A percentile compares a stretch with the other conserved stretches of the same genome.
These are phyloP conservation scores for Drosophila kanekoi DNA, from an alignment of 2,888 invertebrate species.

Conservation along the genomic window DNA sequence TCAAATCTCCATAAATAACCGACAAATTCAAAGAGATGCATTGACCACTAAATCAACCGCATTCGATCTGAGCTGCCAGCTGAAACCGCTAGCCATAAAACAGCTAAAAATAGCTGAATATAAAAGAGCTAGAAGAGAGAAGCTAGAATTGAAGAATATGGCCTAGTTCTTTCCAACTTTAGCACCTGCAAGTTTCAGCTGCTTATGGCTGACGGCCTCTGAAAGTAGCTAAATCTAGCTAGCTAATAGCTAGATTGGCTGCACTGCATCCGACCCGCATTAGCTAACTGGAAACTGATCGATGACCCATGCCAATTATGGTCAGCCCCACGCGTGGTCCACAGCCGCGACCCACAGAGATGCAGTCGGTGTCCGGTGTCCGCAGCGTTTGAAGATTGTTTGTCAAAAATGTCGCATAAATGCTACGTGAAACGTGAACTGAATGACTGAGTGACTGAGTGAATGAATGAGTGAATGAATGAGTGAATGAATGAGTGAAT, in stretches of 20 bases:
- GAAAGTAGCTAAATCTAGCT: no score
- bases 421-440: slow-evolving; percentile 53
- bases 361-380: slow-evolving; percentile 15
- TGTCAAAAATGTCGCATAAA: slow-evolving; percentile 74
- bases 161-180: no score
- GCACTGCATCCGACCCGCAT: slow-evolving; percentile 48
- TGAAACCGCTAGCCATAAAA: no score
- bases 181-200: no score
- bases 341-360: slow-evolving; percentile 41
- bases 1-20: slow-evolving; percentile 14
- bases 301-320: slow-evolving; percentile 56
- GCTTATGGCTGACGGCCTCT: no score
- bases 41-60: slow-evolving; percentile 48
- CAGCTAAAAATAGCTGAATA: no score
- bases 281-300: slow-evolving; percentile 48
- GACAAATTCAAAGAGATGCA: slow-evolving; percentile 28
- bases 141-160: no score
- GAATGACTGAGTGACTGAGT: slow-evolving; percentile 26
- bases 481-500: slow-evolving; percentile 28
- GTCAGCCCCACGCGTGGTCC: slow-evolving; percentile 25
- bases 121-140: no score
- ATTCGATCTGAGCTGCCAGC: no score
- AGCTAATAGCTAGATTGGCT: no score
- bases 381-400: slow-evolving; percentile 49
- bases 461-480: slow-evolving; percentile 24